Conservation (phyloP, 1,140 invertebrate species). For the Diabrotica virgifera region DNA sequence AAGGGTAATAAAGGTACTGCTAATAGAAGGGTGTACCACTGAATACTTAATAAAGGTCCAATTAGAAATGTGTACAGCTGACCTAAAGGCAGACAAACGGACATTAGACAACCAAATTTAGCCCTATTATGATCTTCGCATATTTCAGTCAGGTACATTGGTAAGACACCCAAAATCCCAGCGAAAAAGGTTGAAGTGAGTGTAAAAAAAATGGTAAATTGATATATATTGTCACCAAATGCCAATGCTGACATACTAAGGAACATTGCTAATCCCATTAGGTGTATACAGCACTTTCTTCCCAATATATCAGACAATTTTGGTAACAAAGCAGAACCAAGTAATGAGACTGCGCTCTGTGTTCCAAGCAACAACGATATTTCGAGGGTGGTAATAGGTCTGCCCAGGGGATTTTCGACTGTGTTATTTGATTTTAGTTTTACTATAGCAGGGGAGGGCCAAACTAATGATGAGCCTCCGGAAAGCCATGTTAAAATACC, state of each 20-base stretch:
- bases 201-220: background rate
- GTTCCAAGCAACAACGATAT: background rate
- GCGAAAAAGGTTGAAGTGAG: background rate
- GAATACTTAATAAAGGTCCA: background rate
- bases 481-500: background rate
- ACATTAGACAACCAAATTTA: background rate
- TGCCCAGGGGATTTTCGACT: background rate
- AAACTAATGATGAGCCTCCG: background rate
- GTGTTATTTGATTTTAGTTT: slow-evolving; percentile 3
- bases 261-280: background rate
- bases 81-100: slow-evolving; percentile 5
- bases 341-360: background rate
- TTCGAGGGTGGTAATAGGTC: background rate
- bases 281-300: background rate
- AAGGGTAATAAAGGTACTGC: background rate
- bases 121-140: slow-evolving; percentile 11
- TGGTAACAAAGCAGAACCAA: background rate
- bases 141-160: slow-evolving; percentile 7
- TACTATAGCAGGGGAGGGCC: slow-evolving; percentile 7
- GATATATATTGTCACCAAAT: background rate
- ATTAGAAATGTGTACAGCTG: slow-evolving; percentile 1
- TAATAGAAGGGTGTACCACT: background rate
- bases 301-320: slow-evolving; percentile 8
- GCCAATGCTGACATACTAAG: background rate
- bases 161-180: background rate